Base-by-base conservation (phyloP, 2,888 invertebrate species). In the Cryptocephalus primarius region DNA sequence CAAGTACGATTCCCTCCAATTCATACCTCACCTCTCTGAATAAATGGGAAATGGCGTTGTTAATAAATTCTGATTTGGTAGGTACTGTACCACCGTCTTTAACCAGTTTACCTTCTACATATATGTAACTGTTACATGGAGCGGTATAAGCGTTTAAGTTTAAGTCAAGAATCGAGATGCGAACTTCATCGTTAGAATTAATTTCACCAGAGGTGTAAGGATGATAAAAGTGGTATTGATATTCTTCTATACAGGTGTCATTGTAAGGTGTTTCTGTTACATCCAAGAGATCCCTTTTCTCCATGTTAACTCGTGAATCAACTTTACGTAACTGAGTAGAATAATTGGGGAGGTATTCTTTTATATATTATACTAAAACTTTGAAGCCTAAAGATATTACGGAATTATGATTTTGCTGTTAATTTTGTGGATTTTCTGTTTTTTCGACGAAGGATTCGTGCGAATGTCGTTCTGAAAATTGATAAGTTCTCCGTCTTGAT, bases 391-490 rank as follows among this genome's bases (percentile, higher is more conserved):
- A 33, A 45, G 13, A 45, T 10, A 39, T 4, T 39, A 22, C 2
- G 6, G 6, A 14, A 8, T 42, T 42, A 33, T 32, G 11, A 32
- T 32, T 14, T 32, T 33, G 32, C 34, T 32, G 34, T 22, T 42
- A 32, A 8, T 33, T 4, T 9, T 22, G 10, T 33, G 34, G 42
- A 3, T 42, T 33, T 8, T 33, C 10, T 32, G 12, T 8, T 33
- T 12, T 22, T 4, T 14, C 11, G 10, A 14, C 12, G 13, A 3
- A 11, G 22, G 10, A 12, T 63, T 48, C 14, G 63, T 61, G 44
- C 65, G 56, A 43, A 50, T 52, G 60, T 62, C 60, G 39, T 57
- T 56, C 46, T 57, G 50, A 49, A 64, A 66, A 60, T 64, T 64
- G 11, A 65, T 46, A 12, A 62, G 40, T 32, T 60, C 48, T 33